These are phyloP conservation scores for Phenganax subtilis DNA, from an alignment of 92 coral and sea anemone species.

Conservation along the genomic window DNA sequence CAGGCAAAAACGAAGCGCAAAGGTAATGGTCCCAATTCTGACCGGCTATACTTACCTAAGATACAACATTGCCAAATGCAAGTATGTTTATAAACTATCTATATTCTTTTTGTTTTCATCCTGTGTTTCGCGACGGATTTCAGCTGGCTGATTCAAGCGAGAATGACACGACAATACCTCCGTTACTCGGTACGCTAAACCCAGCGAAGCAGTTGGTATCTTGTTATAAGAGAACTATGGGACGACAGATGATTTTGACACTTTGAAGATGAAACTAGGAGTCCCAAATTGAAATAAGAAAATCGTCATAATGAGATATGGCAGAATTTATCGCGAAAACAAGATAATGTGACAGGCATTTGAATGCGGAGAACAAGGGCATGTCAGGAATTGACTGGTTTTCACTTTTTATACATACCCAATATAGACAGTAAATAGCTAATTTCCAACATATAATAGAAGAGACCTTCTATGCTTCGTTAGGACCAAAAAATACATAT, in stretches of 20 bases:
- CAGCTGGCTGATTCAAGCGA: constrained; percentile 70
- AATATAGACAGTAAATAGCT: not conserved
- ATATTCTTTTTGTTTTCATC: no score
- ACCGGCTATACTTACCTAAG: no score
- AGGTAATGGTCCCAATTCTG: no score
- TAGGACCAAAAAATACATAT: constrained; percentile 50
- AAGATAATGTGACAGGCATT: constrained; percentile 48
- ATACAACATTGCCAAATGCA: no score
- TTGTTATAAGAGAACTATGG: constrained; percentile 76
- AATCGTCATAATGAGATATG: constrained; percentile 93
- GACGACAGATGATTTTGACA: constrained; percentile 53
- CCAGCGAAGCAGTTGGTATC: constrained; percentile 61
- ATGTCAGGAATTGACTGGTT: no score
- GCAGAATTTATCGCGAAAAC: constrained; percentile 73
- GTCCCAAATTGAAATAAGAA: constrained; percentile 56
- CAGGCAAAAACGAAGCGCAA: no score
- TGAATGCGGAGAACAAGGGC: no score
- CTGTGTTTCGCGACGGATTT: not conserved
- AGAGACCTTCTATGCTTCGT: constrained; percentile 41
- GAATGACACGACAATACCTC: constrained; percentile 62
- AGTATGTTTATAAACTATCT: no score
- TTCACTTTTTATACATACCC: no score
- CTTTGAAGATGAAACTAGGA: constrained; percentile 40
- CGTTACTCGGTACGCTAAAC: constrained; percentile 71
- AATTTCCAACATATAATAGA: not conserved